Evolutionary conservation across 2,797 vertebrate genomes (phyloP).

Genomic region (Danio albolineatus): DNA sequence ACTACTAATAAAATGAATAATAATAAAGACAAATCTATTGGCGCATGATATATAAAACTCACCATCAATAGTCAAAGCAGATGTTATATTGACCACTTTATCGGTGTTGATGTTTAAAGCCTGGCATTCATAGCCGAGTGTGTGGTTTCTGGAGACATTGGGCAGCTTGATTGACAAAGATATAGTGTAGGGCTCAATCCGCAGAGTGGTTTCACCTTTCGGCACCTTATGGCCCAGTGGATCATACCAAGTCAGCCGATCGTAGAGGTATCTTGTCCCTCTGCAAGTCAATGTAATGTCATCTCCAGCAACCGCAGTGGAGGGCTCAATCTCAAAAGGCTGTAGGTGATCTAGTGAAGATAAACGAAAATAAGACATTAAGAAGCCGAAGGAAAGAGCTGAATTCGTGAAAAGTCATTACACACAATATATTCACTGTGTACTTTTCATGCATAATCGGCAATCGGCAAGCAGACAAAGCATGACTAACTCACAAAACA

Average conservation of each 20-base stretch:
- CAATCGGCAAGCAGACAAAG: background rate
- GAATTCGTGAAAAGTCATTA: background rate
- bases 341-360: constrained; percentile 69
- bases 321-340: constrained; percentile 68
- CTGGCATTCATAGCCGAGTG: constrained; percentile 79
- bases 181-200: constrained; percentile 75
- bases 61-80: constrained; percentile 80
- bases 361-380: constrained; percentile 34
- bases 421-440: background rate
- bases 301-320: constrained; percentile 75
- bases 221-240: constrained; percentile 71
- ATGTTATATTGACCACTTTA: constrained; percentile 68
- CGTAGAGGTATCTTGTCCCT: constrained; percentile 86
- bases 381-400: background rate
- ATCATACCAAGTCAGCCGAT: constrained; percentile 80
- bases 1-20: background rate
- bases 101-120: constrained; percentile 74
- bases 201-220: constrained; percentile 51
- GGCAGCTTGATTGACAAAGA: constrained; percentile 76
- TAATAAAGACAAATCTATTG: background rate
- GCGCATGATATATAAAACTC: constrained; percentile 55
- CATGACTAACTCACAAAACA: constrained; percentile 18
- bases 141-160: constrained; percentile 78
- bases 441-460: constrained; percentile 12
- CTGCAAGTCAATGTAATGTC: constrained; percentile 81